Evolutionary conservation across 2,113 vertebrate genomes (phyloP).

Genomic region (Capreolus pygargus): DNA sequence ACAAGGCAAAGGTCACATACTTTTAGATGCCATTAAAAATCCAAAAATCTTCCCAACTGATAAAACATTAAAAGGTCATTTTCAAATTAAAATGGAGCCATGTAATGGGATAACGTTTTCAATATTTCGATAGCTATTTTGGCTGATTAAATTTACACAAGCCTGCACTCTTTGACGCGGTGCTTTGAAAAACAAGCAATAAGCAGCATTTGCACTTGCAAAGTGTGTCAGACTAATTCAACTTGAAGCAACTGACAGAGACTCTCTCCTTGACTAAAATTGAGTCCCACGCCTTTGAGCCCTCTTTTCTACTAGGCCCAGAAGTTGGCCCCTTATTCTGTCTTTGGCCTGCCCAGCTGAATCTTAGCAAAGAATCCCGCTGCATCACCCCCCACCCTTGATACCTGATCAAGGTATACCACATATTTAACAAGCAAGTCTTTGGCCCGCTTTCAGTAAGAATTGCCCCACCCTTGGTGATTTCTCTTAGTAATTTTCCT

Average conservation of each 20-base stretch:
- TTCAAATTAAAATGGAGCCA: slow-evolving; percentile 28
- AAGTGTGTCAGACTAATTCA: neutral
- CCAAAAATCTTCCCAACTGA: neutral
- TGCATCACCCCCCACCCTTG: neutral
- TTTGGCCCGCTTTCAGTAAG: neutral
- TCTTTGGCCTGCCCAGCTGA: neutral
- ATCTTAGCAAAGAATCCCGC: neutral
- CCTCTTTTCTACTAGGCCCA: neutral
- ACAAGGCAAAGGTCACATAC: neutral
- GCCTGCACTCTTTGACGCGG: neutral
- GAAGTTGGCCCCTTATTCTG: neutral
- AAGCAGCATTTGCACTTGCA: neutral
- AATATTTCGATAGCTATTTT: neutral
- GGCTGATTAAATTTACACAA: neutral
- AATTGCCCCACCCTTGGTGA: neutral
- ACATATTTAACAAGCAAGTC: neutral
- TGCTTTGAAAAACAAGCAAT: neutral
- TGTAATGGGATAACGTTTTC: neutral
- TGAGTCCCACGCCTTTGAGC: neutral
- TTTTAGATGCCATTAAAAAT: slow-evolving; percentile 11
- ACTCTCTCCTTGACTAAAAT: neutral
- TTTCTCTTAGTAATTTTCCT: neutral
- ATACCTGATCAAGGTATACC: neutral
- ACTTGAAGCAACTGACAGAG: neutral
- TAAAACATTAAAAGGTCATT: neutral